Conservation (phyloP, 92 coral and sea anemone species). For the Phenganax marumi region DNA sequence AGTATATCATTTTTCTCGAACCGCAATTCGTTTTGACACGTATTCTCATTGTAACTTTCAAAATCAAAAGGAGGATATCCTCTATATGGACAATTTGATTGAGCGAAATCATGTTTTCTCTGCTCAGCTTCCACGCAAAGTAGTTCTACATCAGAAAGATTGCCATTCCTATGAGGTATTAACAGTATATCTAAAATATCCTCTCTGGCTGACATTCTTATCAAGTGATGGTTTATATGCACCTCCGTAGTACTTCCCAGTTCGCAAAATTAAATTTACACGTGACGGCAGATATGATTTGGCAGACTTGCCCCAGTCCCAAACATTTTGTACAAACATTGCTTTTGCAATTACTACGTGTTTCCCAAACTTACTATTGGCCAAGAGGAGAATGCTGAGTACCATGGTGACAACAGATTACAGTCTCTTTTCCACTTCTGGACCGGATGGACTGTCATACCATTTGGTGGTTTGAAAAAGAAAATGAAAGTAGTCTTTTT, state of each 20-base stretch:
- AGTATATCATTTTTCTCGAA: not conserved
- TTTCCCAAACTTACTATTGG: not conserved
- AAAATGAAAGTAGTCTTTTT: constrained; percentile 29
- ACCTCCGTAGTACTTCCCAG: not conserved
- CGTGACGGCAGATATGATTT: not conserved
- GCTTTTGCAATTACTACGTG: too few species aligned
- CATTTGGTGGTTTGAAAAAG: constrained; percentile 44
- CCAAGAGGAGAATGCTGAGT: not conserved
- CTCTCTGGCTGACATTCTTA: not conserved
- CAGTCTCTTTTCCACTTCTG: constrained; percentile 48
- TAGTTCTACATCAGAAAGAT: not conserved
- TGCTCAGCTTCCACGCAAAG: not conserved
- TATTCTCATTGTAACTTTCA: constrained; percentile 1
- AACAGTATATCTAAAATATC: not conserved
- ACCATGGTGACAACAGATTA: not conserved
- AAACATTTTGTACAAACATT: too few species aligned
- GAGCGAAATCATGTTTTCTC: not conserved
- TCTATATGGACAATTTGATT: not conserved
- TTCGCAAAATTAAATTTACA: not conserved
- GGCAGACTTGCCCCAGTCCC: too few species aligned
- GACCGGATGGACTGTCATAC: constrained; percentile 47
- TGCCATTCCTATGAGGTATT: not conserved
- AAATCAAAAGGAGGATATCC: not conserved
- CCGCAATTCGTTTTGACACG: constrained; percentile 5
- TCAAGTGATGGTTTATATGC: not conserved